Base-by-base conservation (phyloP, 1,140 invertebrate species). In the Philaenus spumarius region DNA sequence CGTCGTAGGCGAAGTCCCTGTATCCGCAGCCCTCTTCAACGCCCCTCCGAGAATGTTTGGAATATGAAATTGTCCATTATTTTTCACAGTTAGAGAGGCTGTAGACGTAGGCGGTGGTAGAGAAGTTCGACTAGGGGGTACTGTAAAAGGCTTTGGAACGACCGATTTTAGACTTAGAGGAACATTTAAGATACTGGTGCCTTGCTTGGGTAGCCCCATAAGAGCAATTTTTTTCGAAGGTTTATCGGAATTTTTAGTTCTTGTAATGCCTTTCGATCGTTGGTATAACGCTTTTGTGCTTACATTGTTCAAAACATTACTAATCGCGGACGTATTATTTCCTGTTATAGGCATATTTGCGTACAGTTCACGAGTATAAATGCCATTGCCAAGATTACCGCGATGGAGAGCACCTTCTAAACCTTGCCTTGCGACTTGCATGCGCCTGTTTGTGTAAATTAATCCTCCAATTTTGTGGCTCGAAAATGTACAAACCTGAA, bases 381-480 rank as follows among this genome's bases (percentile, higher is more conserved):
- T 12, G 9, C 50, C 35, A 35, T 53, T 53, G n/a, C 35, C 50
- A 4, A 30, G 9, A 30, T 30, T 30, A 6, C n/a, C 50, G 2
- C 50, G 19, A 19, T 53, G 50, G 19, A 53, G 20, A 19, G 30
- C 39, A 12, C 22, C 23, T n/a, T 59, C 50, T 43, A 59, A 20
- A 19, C 57, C 40, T 45, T 59, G 48, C 7, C 57, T 26, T 1
- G 50, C 42, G n/a, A 51, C 22, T 50, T 59, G 57, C 40, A 50
- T 50, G 24, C 57, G 37, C 34, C 57, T 14, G 42, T 59, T 51
- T 12, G 40, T 45, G 23, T 53, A 59, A 9, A 59, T 11, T 20
- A 59, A 37, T 14, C 57, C 57, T n/a, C 57, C 57, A 24, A 59
- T 43, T 24, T 53, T 59, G 24, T 59, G 50, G 9, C 23, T 35